A percentile compares a stretch with the other conserved stretches of the same genome.
Evolutionary conservation across 1,140 invertebrate species (phyloP).

Genomic region (Odontomachus brunneus): DNA sequence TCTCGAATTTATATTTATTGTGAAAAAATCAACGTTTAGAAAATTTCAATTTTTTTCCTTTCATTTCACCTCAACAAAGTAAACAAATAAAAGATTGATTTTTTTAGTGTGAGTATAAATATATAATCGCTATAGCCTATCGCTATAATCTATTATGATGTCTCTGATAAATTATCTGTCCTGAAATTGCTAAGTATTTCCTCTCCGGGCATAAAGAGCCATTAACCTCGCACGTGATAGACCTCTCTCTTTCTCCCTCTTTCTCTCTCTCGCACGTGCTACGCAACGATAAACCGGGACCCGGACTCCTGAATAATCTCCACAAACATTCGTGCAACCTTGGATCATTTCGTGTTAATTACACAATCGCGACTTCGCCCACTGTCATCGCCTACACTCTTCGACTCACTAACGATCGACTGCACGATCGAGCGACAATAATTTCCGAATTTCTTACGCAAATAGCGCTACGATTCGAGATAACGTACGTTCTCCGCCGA

Average conservation of each 20-base stretch:
- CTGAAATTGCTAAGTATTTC: too few species aligned
- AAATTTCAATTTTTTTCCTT: too few species aligned
- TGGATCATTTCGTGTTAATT: constrained; percentile 28
- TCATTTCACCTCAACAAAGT: too few species aligned
- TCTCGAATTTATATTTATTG: too few species aligned
- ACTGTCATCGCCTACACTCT: background rate
- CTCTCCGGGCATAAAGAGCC: too few species aligned
- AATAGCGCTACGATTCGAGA: background rate
- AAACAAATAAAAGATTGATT: too few species aligned
- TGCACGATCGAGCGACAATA: constrained; percentile 2
- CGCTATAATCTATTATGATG: too few species aligned
- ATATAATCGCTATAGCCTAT: too few species aligned
- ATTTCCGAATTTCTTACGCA: constrained; percentile 9
- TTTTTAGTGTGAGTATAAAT: too few species aligned
- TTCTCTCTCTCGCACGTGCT: background rate
- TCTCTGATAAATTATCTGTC: too few species aligned
- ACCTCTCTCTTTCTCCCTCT: background rate
- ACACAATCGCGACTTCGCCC: background rate
- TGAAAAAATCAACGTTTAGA: too few species aligned
- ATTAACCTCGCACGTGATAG: background rate
- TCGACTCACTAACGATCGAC: background rate
- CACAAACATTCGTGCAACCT: constrained; percentile 24
- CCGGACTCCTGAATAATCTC: constrained; percentile 42
- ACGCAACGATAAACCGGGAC: background rate
- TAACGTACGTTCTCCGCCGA: background rate